Evolutionary conservation across 2,797 vertebrate species (phyloP).

Genomic region (Pangasius macronema): DNA sequence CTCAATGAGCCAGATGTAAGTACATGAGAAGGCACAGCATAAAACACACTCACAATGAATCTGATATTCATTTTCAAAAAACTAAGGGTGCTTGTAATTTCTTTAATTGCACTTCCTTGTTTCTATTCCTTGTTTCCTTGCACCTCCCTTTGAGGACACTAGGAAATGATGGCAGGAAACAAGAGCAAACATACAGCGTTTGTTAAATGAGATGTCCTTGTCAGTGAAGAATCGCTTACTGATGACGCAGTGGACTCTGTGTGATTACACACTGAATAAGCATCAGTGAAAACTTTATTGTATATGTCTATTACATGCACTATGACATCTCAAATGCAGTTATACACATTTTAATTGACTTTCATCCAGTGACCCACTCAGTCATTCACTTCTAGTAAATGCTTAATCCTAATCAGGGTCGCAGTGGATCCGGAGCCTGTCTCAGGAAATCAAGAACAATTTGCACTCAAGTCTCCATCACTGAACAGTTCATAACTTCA

Average conservation of each 20-base stretch:
- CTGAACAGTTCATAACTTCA: too few relatives aligned
- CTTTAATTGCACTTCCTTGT: background rate
- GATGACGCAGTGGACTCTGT: background rate
- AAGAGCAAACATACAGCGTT: background rate
- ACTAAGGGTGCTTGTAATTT: background rate
- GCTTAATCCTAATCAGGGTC: too few relatives aligned
- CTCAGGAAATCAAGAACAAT: too few relatives aligned
- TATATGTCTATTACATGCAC: background rate
- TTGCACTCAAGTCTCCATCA: too few relatives aligned
- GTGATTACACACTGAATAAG: background rate
- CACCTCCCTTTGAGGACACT: background rate
- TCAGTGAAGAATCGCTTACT: background rate
- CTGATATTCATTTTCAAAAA: background rate
- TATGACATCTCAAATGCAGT: background rate
- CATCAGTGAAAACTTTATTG: background rate
- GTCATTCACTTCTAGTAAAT: background rate
- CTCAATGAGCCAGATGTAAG: slow-evolving; percentile 5
- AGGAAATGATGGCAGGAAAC: background rate
- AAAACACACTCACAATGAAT: background rate
- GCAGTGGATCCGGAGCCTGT: background rate
- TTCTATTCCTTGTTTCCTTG: background rate
- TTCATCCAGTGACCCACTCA: background rate
- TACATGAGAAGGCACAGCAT: background rate
- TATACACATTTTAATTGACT: background rate
- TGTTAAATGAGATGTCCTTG: background rate